Evolutionary conservation across 2,888 invertebrate genomes (phyloP).

Genomic region (Peribatodes rhomboidaria): DNA sequence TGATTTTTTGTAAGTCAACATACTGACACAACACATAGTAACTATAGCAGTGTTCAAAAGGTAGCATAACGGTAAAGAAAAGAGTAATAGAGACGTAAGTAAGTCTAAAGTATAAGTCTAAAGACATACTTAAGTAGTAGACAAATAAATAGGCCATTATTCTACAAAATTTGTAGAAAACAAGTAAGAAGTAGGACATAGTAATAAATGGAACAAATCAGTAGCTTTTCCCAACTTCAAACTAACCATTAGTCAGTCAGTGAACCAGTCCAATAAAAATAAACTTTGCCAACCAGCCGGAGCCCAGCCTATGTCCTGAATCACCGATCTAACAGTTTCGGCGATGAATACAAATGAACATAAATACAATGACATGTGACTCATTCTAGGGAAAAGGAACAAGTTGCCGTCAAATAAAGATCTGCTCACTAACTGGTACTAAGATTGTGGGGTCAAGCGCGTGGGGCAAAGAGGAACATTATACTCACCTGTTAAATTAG

Average conservation of each 20-base stretch:
- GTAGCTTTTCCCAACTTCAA: conserved; percentile 26
- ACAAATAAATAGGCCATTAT: not conserved
- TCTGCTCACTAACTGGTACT: not conserved
- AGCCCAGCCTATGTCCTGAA: conserved; percentile 65
- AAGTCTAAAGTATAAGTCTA: too few species aligned
- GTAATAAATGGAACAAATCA: conserved; percentile 3
- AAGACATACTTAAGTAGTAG: too few species aligned
- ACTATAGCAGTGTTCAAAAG: too few species aligned
- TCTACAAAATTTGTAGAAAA: not conserved
- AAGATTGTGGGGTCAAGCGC: too few species aligned
- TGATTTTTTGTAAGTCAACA: too few species aligned
- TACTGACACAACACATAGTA: too few species aligned
- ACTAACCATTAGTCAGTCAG: conserved; percentile 38
- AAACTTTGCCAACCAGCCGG: conserved; percentile 30
- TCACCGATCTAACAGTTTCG: conserved; percentile 66
- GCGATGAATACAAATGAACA: conserved; percentile 71
- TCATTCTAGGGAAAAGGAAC: conserved; percentile 51
- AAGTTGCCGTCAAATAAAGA: not conserved
- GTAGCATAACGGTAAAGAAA: too few species aligned
- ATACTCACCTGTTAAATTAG: too few species aligned
- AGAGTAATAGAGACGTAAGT: too few species aligned
- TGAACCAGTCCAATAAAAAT: conserved; percentile 41
- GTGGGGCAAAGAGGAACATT: too few species aligned
- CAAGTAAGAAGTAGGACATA: conserved; percentile 1
- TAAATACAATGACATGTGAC: conserved; percentile 66